These are phyloP conservation scores for Lissocephala sabroskyi DNA, from an alignment of 2,888 invertebrate genomes.

Conservation along the genomic window DNA sequence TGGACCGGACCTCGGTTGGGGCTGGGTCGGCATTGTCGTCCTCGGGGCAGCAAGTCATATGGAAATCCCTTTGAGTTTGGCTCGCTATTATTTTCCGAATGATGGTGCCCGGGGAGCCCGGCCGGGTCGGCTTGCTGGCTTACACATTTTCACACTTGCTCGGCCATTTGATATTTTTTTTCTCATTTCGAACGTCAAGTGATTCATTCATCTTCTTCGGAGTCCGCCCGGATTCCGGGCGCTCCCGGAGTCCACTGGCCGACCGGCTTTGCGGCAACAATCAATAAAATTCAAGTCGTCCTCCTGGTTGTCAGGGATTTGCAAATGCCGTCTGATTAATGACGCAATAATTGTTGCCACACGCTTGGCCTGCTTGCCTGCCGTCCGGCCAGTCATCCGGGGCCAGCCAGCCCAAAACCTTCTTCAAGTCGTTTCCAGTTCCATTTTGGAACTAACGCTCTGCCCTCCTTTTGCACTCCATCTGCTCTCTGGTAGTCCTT, in stretches of 20 bases:
- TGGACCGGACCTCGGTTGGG: too few relatives aligned
- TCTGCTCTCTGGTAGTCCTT: background rate
- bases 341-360: constrained; percentile 65
- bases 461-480: constrained; percentile 1
- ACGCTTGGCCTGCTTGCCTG: too few relatives aligned
- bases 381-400: too few relatives aligned
- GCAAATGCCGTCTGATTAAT: constrained; percentile 66
- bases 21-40: too few relatives aligned
- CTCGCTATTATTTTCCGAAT: background rate
- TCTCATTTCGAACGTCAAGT: constrained; percentile 38
- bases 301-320: constrained; percentile 44
- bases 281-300: constrained; percentile 57
- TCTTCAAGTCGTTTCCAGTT: too few relatives aligned
- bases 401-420: too few relatives aligned
- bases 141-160: constrained; percentile 2
- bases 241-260: too few relatives aligned
- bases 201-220: constrained; percentile 64
- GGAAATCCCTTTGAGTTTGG: constrained; percentile 49
- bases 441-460: too few relatives aligned
- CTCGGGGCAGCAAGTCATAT: constrained; percentile 40
- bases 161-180: constrained; percentile 8
- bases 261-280: constrained; percentile 36
- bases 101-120: background rate
- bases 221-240: constrained; percentile 4
- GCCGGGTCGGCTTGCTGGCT: background rate